Evolutionary conservation across 92 coral and sea anemone species (phyloP).

Genomic region (Epizoanthus scotinus): DNA sequence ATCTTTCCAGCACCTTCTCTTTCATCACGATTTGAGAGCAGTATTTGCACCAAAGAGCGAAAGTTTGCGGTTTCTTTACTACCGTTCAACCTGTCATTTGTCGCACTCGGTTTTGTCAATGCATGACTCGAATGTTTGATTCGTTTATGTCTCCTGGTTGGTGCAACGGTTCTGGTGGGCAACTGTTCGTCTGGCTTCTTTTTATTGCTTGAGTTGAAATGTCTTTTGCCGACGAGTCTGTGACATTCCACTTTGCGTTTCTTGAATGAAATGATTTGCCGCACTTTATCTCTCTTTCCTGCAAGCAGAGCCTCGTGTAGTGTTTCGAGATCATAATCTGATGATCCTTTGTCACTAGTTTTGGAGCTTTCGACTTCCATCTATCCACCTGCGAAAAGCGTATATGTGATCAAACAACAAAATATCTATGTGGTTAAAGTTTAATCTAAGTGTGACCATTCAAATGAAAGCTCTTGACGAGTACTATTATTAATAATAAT

Average conservation of each 20-base stretch:
- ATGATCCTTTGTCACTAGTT: neutral
- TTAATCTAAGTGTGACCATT: no score
- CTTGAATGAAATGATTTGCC: conserved; percentile 12
- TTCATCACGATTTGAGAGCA: conserved; percentile 1
- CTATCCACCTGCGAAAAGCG: no score
- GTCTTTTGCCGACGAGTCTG: neutral
- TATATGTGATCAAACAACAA: no score
- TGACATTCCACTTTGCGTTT: neutral
- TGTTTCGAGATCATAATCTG: neutral
- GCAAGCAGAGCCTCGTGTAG: conserved; percentile 20
- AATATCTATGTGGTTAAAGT: no score
- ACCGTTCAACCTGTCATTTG: neutral
- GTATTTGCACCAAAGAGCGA: conserved; percentile 15
- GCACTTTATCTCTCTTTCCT: conserved; percentile 19
- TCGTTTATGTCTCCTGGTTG: neutral
- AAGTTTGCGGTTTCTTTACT: neutral
- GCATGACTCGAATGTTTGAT: neutral
- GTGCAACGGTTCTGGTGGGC: no score
- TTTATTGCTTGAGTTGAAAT: no score
- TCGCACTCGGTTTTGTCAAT: neutral
- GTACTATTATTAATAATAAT: no score
- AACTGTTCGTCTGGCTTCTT: no score
- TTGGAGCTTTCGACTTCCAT: conserved; percentile 21
- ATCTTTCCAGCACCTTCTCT: neutral
- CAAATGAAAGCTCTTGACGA: no score